Conservation (phyloP, 2,888 invertebrate genomes). For the Silvanus unidentatus region DNA sequence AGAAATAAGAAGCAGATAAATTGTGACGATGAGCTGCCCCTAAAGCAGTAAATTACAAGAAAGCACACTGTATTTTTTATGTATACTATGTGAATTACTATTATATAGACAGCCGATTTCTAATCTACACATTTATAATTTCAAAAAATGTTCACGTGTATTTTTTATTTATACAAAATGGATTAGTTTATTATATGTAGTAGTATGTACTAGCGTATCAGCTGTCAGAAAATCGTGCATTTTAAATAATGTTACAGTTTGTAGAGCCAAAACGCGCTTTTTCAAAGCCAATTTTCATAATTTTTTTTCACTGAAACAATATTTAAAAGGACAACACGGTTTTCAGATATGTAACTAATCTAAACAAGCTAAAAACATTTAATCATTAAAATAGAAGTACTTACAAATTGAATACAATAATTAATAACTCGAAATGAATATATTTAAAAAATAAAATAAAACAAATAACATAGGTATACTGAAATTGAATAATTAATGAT, state of each 20-base stretch:
- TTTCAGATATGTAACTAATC: background rate
- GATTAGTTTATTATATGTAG: background rate
- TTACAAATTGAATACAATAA: slow-evolving; percentile 21
- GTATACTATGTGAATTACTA: slow-evolving; percentile 18
- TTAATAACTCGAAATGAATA: slow-evolving; percentile 2
- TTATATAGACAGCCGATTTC: slow-evolving; percentile 26
- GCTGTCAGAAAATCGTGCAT: background rate
- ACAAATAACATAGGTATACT: slow-evolving; percentile 6
- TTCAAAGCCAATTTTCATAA: slow-evolving; percentile 4
- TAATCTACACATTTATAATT: slow-evolving; percentile 32
- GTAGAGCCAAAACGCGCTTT: slow-evolving; percentile 7
- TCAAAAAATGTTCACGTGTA: slow-evolving; percentile 22
- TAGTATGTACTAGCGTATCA: background rate
- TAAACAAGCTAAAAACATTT: background rate
- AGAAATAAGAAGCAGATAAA: slow-evolving; percentile 19
- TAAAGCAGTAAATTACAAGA: slow-evolving; percentile 33
- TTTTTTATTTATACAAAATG: slow-evolving; percentile 20
- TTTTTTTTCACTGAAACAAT: background rate
- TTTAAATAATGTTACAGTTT: slow-evolving; percentile 7
- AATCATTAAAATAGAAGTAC: slow-evolving; percentile 15
- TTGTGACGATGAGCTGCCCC: slow-evolving; percentile 30
- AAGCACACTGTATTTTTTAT: slow-evolving; percentile 40
- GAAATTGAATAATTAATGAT: background rate
- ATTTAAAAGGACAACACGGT: background rate
- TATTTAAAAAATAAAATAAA: slow-evolving; percentile 12